phyloP scores from a whole-genome alignment of 2,113 vertebrate genomes.

The Prunella himalayana region DNA sequence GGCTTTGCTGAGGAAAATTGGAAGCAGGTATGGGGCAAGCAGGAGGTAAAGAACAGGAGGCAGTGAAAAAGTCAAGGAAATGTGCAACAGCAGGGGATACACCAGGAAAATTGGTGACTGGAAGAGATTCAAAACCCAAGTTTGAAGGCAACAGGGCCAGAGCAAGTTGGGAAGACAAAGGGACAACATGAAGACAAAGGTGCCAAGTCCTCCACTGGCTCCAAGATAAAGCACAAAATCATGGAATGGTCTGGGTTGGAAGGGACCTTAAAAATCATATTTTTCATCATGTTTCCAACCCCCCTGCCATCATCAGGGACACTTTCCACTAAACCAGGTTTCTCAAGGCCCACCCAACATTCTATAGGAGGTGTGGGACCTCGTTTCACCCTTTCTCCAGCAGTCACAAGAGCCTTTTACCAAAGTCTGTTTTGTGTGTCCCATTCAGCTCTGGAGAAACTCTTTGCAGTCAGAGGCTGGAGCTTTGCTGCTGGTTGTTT shows the following conservation, averaged over 20 bases:
- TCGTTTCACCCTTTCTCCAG: not conserved
- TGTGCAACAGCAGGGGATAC: not conserved
- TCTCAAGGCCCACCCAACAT: not conserved
- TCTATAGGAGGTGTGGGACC: rapidly evolving
- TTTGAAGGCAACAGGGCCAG: not conserved
- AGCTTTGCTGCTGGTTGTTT: not conserved
- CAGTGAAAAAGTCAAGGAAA: not conserved
- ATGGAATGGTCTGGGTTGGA: not conserved
- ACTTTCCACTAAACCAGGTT: not conserved
- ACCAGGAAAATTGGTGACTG: not conserved
- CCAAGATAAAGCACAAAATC: not conserved
- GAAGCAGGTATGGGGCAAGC: constrained; percentile 1
- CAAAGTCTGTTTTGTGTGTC: rapidly evolving
- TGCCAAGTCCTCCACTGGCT: rapidly evolving
- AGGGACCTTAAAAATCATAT: not conserved
- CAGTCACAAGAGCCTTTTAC: not conserved
- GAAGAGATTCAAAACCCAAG: not conserved
- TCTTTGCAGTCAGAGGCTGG: not conserved
- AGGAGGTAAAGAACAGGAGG: not conserved
- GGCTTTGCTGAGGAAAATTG: not conserved
- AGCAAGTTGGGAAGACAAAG: not conserved
- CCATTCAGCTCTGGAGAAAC: not conserved
- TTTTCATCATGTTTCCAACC: not conserved
- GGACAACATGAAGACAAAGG: not conserved
- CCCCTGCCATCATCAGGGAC: not conserved